Evolutionary conservation across 1,140 invertebrate species (phyloP).

Genomic region (Caenorhabditis remanei): DNA sequence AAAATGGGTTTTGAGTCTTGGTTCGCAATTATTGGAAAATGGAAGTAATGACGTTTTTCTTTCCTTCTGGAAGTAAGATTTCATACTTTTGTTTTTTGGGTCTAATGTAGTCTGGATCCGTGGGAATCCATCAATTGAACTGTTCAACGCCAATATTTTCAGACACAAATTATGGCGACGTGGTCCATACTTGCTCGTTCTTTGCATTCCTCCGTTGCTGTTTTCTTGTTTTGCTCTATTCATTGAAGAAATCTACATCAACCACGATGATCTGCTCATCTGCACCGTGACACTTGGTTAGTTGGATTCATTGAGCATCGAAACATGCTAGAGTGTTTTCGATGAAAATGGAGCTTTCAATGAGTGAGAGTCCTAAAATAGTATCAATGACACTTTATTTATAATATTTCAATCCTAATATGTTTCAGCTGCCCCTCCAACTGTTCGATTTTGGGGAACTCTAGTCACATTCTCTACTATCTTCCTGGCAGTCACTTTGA

Average conservation of each 20-base stretch:
- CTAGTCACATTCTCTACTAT: constrained; percentile 4
- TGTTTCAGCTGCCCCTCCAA: not conserved
- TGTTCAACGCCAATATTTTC: not conserved
- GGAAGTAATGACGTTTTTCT: not conserved
- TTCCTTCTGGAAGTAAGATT: not conserved
- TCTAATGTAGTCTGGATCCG: not conserved
- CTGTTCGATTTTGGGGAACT: constrained; percentile 9
- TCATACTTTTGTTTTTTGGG: not conserved
- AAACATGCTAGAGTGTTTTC: not conserved
- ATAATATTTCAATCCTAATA: no score
- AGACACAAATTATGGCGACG: constrained; percentile 33
- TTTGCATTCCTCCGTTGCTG: not conserved
- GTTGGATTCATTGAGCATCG: not conserved
- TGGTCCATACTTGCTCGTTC: constrained; percentile 13
- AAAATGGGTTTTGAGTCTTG: not conserved
- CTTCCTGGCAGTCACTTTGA: not conserved
- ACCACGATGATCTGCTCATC: constrained; percentile 22
- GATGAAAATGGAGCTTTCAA: not conserved
- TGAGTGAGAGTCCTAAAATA: not conserved
- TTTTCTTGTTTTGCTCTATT: constrained; percentile 10
- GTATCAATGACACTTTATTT: not conserved
- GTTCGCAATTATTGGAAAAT: not conserved
- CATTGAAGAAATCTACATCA: constrained; percentile 36
- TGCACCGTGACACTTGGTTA: constrained; percentile 32
- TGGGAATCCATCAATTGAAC: not conserved